These are phyloP conservation scores for Meloidogyne hapla DNA, from an alignment of 1,140 invertebrate genomes.

Conservation along the genomic window DNA sequence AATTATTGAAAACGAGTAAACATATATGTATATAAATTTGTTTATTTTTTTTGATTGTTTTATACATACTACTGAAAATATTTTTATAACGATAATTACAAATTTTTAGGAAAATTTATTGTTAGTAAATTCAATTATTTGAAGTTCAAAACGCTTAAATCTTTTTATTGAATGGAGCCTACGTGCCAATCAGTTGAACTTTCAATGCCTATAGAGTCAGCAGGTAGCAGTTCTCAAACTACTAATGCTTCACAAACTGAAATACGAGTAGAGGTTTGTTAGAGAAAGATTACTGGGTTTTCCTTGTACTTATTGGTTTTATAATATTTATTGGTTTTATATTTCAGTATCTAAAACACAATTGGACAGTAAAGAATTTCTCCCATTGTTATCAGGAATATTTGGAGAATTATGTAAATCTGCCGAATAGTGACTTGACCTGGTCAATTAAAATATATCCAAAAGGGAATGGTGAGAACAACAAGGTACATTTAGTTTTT, in stretches of 20 bases:
- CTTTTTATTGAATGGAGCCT: slow-evolving; percentile 39
- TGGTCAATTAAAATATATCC: slow-evolving; percentile 64
- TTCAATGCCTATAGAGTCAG: slow-evolving; percentile 39
- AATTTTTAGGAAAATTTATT: too few species aligned
- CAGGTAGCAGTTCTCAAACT: slow-evolving; percentile 34
- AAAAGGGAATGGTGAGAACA: slow-evolving; percentile 62
- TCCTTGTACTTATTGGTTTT: not conserved
- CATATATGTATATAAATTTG: not conserved
- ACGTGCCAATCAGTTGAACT: slow-evolving; percentile 31
- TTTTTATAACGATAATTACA: not conserved
- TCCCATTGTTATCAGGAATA: slow-evolving; percentile 59
- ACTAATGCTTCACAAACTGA: slow-evolving; percentile 63
- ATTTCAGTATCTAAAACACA: slow-evolving; percentile 51
- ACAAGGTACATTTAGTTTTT: slow-evolving; percentile 17
- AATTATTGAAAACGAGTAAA: slow-evolving; percentile 3
- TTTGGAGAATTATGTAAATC: slow-evolving; percentile 61
- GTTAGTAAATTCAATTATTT: too few species aligned
- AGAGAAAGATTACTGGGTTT: slow-evolving; percentile 1
- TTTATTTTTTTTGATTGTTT: not conserved
- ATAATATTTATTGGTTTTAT: slow-evolving; percentile 3
- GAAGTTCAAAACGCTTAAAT: too few species aligned
- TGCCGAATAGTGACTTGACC: slow-evolving; percentile 57
- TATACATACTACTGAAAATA: not conserved
- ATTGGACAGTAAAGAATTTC: slow-evolving; percentile 64
- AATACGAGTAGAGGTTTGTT: slow-evolving; percentile 54